Conservation (phyloP, 2,888 invertebrate genomes). For the Cataglyphis cursor region DNA sequence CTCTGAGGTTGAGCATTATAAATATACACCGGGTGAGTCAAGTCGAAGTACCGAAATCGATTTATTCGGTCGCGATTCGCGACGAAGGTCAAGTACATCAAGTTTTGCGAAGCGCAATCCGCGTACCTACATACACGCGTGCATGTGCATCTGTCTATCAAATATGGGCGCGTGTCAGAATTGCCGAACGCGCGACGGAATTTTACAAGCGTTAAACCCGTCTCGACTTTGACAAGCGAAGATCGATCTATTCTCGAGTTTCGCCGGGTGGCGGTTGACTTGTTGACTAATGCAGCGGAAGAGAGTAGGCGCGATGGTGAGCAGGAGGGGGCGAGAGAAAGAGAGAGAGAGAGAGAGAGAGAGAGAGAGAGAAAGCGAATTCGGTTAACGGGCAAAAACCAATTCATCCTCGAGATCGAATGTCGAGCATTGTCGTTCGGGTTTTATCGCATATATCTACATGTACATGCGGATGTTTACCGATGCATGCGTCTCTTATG, state of each 20-base stretch:
- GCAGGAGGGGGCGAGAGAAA: conserved; percentile 10
- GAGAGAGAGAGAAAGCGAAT: conserved; percentile 47
- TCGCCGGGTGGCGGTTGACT: conserved; percentile 71
- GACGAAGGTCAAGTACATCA: conserved; percentile 72
- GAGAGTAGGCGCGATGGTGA: conserved; percentile 20
- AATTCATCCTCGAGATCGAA: conserved; percentile 76
- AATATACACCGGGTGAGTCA: conserved; percentile 73
- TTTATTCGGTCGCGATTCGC: conserved; percentile 62
- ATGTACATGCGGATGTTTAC: neutral
- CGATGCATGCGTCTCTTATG: neutral
- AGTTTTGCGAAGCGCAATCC: conserved; percentile 35
- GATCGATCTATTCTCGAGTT: conserved; percentile 75
- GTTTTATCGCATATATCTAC: conserved; percentile 71
- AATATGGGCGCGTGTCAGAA: conserved; percentile 20
- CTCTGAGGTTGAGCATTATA: conserved; percentile 71
- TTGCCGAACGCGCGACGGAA: conserved; percentile 26
- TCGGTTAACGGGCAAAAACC: conserved; percentile 76
- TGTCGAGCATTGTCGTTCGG: conserved; percentile 69
- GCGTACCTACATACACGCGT: conserved; percentile 8
- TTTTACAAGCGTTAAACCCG: conserved; percentile 63
- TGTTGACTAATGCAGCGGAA: conserved; percentile 70
- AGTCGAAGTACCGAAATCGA: conserved; percentile 72
- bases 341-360: conserved; percentile 1
- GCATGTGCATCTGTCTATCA: conserved; percentile 2
- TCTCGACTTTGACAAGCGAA: conserved; percentile 65